phyloP scores from a whole-genome alignment of 2,113 vertebrate species.

The Anguilla japonica region DNA sequence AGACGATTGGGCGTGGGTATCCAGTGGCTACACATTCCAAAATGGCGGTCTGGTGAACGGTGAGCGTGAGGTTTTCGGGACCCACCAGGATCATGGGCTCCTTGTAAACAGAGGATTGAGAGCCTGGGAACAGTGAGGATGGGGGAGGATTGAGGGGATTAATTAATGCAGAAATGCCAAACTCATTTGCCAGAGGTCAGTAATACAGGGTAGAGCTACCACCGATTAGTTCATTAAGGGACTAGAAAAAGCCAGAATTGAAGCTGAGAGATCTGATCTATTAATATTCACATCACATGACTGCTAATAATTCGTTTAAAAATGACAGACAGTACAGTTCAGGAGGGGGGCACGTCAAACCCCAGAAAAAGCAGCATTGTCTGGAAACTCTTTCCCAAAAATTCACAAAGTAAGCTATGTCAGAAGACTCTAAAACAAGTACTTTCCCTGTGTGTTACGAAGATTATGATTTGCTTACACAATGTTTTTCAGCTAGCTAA shows the following conservation, averaged over 20 bases:
- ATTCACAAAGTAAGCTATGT: neutral
- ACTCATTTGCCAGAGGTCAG: no score
- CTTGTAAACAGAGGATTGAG: constrained; percentile 89
- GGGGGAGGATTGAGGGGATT: constrained; percentile 23
- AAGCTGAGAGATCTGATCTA: no score
- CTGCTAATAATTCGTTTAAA: no score
- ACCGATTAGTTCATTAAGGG: no score
- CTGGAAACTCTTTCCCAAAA: neutral
- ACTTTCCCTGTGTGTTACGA: neutral
- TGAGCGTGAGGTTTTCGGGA: constrained; percentile 97
- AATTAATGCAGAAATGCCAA: neutral
- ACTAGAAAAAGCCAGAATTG: no score
- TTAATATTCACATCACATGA: no score
- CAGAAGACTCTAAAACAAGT: no score
- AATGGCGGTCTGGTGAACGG: constrained; percentile 94
- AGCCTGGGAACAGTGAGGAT: constrained; percentile 68
- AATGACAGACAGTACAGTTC: no score
- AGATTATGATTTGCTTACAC: neutral
- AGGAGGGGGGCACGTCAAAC: no score
- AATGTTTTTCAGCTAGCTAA: no score
- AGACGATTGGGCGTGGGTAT: constrained; percentile 96
- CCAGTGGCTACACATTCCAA: constrained; percentile 98
- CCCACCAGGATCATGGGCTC: constrained; percentile 94
- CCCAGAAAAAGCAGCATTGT: no score
- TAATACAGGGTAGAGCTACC: no score